phyloP scores from a whole-genome alignment of 2,888 invertebrate species.

The Eurois occulta region DNA sequence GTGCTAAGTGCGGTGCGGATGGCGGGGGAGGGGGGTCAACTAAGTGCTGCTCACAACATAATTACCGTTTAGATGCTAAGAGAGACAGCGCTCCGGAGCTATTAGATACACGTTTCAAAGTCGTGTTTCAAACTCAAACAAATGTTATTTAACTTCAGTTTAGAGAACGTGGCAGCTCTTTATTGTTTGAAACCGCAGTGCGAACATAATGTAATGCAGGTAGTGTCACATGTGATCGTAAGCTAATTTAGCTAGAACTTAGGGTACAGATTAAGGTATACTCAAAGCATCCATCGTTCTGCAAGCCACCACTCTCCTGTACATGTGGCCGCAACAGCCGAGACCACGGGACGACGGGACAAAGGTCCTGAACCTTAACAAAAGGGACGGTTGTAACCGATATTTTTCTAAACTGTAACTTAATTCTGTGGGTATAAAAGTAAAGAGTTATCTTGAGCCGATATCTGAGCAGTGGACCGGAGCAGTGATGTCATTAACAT shows the following conservation, averaged over 20 bases:
- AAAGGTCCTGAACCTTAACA: slow-evolving; percentile 3
- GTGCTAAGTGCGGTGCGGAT: background rate
- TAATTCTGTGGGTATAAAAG: slow-evolving; percentile 37
- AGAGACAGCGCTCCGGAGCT: background rate
- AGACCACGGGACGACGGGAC: background rate
- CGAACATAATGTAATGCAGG: background rate
- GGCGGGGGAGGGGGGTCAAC: background rate
- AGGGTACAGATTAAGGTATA: background rate
- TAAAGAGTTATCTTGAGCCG: slow-evolving; percentile 47
- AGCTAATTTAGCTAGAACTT: background rate
- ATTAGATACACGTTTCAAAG: background rate
- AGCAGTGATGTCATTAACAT: slow-evolving; percentile 50
- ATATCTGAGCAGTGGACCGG: slow-evolving; percentile 52
- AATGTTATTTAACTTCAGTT: background rate
- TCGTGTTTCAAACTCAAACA: background rate
- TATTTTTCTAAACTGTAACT: slow-evolving; percentile 57
- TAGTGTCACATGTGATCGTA: background rate
- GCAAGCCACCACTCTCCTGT: background rate
- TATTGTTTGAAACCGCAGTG: background rate
- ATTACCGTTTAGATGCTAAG: background rate
- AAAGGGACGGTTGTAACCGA: slow-evolving; percentile 45
- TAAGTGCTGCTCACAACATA: slow-evolving; percentile 14
- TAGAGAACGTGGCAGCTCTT: background rate
- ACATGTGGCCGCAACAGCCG: background rate
- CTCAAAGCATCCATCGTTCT: background rate